Percentiles rank a stretch among this genome's conserved stretches.
Evolutionary conservation across 2,797 vertebrate species (phyloP).

Genomic region (Danio kyathit): DNA sequence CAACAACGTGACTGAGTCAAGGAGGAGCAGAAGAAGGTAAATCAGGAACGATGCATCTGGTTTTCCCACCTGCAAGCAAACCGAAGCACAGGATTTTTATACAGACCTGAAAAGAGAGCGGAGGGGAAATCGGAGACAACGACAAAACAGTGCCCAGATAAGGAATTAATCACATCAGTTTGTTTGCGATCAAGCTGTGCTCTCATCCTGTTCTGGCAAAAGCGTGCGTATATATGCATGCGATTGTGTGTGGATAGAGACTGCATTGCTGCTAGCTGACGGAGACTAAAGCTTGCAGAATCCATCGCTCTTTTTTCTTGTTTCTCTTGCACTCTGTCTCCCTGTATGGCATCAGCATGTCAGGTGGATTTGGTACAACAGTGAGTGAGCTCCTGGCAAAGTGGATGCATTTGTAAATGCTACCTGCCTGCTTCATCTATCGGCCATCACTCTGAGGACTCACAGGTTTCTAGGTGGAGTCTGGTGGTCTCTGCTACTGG

Average conservation of each 20-base stretch:
- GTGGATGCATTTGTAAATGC: constrained; percentile 48
- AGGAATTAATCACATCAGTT: constrained; percentile 75
- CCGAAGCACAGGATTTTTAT: constrained; percentile 68
- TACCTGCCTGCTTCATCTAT: constrained; percentile 45
- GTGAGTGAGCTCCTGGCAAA: constrained; percentile 38
- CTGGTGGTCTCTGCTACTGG: constrained; percentile 65
- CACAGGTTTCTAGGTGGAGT: constrained; percentile 75
- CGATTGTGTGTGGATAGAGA: constrained; percentile 65
- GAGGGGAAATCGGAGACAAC: constrained; percentile 57
- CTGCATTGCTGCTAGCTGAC: constrained; percentile 81
- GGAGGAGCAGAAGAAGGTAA: constrained; percentile 60
- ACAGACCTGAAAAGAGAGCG: constrained; percentile 68
- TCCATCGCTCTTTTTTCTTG: constrained; percentile 61
- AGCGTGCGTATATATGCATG: constrained; percentile 54
- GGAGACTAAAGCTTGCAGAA: constrained; percentile 56
- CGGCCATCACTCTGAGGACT: constrained; percentile 43
- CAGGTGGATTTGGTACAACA: constrained; percentile 38
- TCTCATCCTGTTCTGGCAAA: constrained; percentile 60
- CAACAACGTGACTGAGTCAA: constrained; percentile 68
- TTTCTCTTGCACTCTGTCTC: constrained; percentile 58
- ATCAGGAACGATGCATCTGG: constrained; percentile 67
- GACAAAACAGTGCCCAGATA: constrained; percentile 44
- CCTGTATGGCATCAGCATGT: constrained; percentile 55
- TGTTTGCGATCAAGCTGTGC: constrained; percentile 68
- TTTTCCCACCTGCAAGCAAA: constrained; percentile 70